Evolutionary conservation across 2,888 invertebrate species (phyloP), one percentile per base, ranked within the genome.

Genomic region (Ophion slaviceki): DNA sequence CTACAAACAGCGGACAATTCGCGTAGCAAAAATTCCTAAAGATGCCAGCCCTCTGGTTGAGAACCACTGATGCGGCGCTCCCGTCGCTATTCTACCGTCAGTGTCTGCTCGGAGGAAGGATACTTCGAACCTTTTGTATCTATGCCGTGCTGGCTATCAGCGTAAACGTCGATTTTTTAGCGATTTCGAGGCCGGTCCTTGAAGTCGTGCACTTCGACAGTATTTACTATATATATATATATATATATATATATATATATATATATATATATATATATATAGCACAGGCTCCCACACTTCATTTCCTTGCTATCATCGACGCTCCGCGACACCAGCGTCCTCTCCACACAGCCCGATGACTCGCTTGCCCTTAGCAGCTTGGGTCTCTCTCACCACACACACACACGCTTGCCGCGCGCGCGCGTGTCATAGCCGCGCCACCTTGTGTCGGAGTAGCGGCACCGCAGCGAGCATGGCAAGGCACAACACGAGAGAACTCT

Each of bases 351-450:
- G 62, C 64, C 45, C 62, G 79, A 85, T 76, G 85, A 85, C 82
- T 85, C 82, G 85, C 76, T 82, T 72, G 85, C 71, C 82, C 85
- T 80, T 78, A 76, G 81, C 85, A 66, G 57, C 70, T 61, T 61
- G 74, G 32, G 40, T 72, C 80, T 62, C 40, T 47, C 14, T 47
- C 47, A 2, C 47, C 36, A 47, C 77, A 53, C 79, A 64, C 57
- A 67, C 67, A 61, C 67, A 45, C 62, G 17, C 47, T 28, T 53
- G 45, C 1, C 47, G 45, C 70, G 61, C 77, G 59, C 78, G 62
- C 75, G 28, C 36, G 64, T 20, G 59, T 82, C 47, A 36, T 24
- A n/a, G 64, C 57, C 74, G 62, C 74, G 74, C 74, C 62, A 74
- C 61, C 74, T 74, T 45, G 47, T 45, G 40, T 40, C 68, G 24